Evolutionary conservation across 92 coral and sea anemone species (phyloP).

Genomic region (Micromussa lordhowensis): DNA sequence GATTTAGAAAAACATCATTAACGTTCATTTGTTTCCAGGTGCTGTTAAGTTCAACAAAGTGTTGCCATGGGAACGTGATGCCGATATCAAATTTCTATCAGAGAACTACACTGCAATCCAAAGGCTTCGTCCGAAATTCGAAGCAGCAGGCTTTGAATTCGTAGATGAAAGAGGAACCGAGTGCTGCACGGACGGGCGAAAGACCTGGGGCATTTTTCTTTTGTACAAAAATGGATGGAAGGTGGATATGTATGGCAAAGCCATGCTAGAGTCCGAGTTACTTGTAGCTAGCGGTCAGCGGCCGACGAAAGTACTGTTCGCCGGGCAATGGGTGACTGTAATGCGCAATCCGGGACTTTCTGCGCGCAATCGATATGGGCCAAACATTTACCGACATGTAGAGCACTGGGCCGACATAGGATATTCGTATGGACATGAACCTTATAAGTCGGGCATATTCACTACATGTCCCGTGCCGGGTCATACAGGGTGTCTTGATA

Average conservation of each 20-base stretch:
- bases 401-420: constrained; percentile 95
- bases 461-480: constrained; percentile 72
- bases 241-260: constrained; percentile 89
- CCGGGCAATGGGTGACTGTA: constrained; percentile 93
- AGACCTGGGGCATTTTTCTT: constrained; percentile 86
- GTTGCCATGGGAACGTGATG: constrained; percentile 98
- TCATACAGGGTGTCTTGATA: constrained; percentile 91
- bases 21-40: constrained; percentile 46
- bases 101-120: constrained; percentile 91
- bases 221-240: constrained; percentile 82
- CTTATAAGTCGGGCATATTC: constrained; percentile 79
- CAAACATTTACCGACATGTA: constrained; percentile 79
- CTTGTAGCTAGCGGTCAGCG: constrained; percentile 86
- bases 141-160: constrained; percentile 75
- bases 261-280: constrained; percentile 91
- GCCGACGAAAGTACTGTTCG: constrained; percentile 89
- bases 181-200: constrained; percentile 94
- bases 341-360: constrained; percentile 98
- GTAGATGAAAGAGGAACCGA: constrained; percentile 56
- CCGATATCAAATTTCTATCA: constrained; percentile 93
- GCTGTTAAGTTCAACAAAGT: constrained; percentile 96
- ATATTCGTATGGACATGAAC: constrained; percentile 76
- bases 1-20: too few species aligned
- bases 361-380: constrained; percentile 96
- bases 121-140: constrained; percentile 70